These are phyloP conservation scores for Synaphobranchus kaupii DNA, from an alignment of 2,797 vertebrate genomes.

Conservation along the genomic window DNA sequence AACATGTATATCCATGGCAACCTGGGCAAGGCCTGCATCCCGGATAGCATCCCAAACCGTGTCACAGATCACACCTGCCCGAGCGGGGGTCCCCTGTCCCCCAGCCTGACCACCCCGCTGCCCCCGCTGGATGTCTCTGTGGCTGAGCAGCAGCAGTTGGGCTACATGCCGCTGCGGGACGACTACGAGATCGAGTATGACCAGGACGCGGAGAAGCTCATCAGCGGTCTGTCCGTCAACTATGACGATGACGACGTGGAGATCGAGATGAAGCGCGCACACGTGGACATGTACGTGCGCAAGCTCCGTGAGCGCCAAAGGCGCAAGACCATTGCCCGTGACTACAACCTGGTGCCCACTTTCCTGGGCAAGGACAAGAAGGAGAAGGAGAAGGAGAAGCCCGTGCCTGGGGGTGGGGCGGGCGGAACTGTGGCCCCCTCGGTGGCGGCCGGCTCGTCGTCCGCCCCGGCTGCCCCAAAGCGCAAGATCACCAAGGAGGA, in stretches of 20 bases:
- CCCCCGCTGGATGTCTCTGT: constrained; percentile 88
- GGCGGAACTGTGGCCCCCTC: constrained; percentile 40
- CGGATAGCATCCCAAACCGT: constrained; percentile 93
- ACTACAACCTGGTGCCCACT: constrained; percentile 89
- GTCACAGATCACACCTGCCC: constrained; percentile 98
- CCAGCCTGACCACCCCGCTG: constrained; percentile 90
- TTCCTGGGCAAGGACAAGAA: constrained; percentile 91
- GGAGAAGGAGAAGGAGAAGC: constrained; percentile 84
- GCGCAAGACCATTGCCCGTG: constrained; percentile 92
- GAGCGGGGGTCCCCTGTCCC: constrained; percentile 86
- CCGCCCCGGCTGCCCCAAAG: constrained; percentile 66
- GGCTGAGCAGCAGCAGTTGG: constrained; percentile 93
- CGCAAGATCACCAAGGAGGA: constrained; percentile 95
- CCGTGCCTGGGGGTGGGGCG: constrained; percentile 42
- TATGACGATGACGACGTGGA: constrained; percentile 97
- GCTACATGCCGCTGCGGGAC: constrained; percentile 95
- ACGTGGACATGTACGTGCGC: constrained; percentile 97
- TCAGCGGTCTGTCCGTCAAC: constrained; percentile 94
- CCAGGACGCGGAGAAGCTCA: constrained; percentile 93
- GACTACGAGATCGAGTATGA: constrained; percentile 98
- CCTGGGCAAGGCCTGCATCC: constrained; percentile 96
- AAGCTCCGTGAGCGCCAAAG: constrained; percentile 90
- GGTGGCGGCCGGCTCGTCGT: constrained; percentile 6
- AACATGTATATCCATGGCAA: constrained; percentile 99
- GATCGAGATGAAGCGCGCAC: constrained; percentile 92